Conservation (phyloP, 2,113 vertebrate genomes). For the Crocuta crocuta region DNA sequence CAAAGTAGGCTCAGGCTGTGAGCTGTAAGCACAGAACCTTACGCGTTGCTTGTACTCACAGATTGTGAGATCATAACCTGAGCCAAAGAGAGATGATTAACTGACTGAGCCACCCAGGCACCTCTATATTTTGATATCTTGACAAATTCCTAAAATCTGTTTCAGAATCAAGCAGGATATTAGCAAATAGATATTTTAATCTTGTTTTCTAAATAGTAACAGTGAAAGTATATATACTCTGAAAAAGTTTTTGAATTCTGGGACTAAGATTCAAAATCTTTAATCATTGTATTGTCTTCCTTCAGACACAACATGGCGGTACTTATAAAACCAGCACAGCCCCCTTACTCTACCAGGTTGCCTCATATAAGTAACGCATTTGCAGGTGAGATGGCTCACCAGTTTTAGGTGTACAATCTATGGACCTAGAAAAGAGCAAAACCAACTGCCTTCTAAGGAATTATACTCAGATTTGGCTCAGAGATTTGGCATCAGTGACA, state of each 20-base stretch:
- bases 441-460: neutral
- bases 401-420: neutral
- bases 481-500: neutral
- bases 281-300: neutral
- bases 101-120: too few relatives aligned
- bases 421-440: neutral
- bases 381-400: neutral
- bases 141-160: neutral
- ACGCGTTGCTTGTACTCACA: too few relatives aligned
- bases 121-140: neutral
- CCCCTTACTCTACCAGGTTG: neutral
- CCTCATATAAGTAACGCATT: neutral
- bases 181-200: neutral
- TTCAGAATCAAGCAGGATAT: neutral
- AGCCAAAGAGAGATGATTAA: too few relatives aligned
- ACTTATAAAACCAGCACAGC: neutral
- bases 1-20: too few relatives aligned
- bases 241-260: neutral
- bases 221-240: neutral
- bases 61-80: too few relatives aligned
- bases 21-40: too few relatives aligned
- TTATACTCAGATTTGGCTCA: neutral
- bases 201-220: conserved; percentile 8
- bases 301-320: neutral
- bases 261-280: conserved; percentile 5